Evolutionary conservation across 1,140 invertebrate genomes (phyloP), one percentile per base, ranked within the genome.

Genomic region (Drosophila bocqueti): DNA sequence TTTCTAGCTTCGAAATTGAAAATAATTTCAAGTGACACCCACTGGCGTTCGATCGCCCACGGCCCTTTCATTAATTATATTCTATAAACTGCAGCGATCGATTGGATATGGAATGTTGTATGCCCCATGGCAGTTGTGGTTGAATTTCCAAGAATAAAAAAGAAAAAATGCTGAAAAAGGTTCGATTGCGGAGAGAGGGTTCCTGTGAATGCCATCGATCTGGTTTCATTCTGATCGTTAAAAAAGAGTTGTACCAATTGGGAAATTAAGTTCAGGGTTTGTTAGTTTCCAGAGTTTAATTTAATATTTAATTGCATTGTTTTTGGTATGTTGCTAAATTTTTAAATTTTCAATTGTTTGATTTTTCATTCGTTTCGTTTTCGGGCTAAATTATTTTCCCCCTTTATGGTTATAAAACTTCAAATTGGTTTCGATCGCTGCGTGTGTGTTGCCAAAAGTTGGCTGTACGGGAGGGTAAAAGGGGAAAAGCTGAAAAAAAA

Each of bases 1-100:
- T 36, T 1, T 38, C 42, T 26, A 38, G 31, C 63, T 81, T 61
- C 79, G 84, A 71, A 87, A 87, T 86, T 83, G 72, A 73, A 83
- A 83, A 73, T 61, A 73, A 73, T 83, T 87, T 85, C 71, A 77
- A 73, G 26, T 42, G 52, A 73, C 69, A 73, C 69, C 69, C 69
- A 73, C 69, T 40, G 24, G 21, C 21, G 21, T 24, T 21, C 61
- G 46, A 31, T 11, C 79, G 64, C 79, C 79, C 38, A 81, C 79
- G 42, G 29, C 9, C 59, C 58, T 46, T 40, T 26, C 49, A 68
- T 71, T 71, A 71, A 71, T 68, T 68, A 68, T 40, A 71, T 69
- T 66, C 61, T 65, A 50, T 18, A 54, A 54, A 67, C 40, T 71
- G 67, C 67, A 71, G 34, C 63, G 15, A 72, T 81, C 63, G 24